Evolutionary conservation across 2,888 invertebrate species (phyloP).

Genomic region (Trilocha varians): DNA sequence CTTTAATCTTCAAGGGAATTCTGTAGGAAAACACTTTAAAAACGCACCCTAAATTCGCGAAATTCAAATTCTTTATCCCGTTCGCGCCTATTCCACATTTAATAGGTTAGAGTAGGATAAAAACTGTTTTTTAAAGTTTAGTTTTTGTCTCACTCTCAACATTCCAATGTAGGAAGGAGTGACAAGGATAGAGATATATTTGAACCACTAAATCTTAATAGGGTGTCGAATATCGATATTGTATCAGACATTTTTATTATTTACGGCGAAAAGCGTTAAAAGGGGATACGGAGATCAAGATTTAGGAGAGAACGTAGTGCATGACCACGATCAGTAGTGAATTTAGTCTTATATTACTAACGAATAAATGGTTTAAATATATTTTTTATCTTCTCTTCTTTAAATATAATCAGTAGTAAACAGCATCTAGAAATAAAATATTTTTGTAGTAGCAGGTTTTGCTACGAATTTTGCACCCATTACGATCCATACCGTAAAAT

Average conservation of each 20-base stretch:
- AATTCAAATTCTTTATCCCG: not conserved
- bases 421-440: too few relatives aligned
- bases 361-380: too few relatives aligned
- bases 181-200: not conserved
- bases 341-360: too few relatives aligned
- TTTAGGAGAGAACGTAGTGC: too few relatives aligned
- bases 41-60: not conserved
- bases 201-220: conserved; percentile 20
- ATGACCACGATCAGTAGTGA: too few relatives aligned
- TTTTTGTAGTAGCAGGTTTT: too few relatives aligned
- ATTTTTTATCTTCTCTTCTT: too few relatives aligned
- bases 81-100: not conserved
- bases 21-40: too few relatives aligned
- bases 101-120: not conserved
- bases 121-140: not conserved
- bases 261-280: conserved; percentile 3
- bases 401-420: too few relatives aligned
- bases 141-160: not conserved
- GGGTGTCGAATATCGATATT: conserved; percentile 13
- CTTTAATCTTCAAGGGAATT: too few relatives aligned
- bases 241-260: conserved; percentile 19
- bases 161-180: not conserved
- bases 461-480: too few relatives aligned
- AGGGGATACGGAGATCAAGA: not conserved
- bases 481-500: too few relatives aligned